phyloP scores from a whole-genome alignment of 1,140 invertebrate species.

The Anastatus disparis region DNA sequence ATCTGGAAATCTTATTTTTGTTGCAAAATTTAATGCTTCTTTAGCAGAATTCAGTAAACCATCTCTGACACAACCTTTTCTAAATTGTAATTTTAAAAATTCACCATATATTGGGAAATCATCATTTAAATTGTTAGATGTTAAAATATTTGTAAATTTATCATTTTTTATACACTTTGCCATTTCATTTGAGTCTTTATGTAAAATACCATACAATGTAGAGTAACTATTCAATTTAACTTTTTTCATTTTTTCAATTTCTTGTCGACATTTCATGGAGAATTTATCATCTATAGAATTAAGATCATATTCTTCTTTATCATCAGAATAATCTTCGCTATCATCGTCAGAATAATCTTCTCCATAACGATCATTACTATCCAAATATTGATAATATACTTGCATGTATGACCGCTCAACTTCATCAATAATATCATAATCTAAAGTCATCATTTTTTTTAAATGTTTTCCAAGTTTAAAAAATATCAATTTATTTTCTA shows the following conservation, averaged over 20 bases:
- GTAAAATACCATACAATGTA: not conserved
- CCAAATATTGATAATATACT: not conserved
- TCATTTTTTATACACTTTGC: not conserved
- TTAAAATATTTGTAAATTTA: conserved; percentile 16
- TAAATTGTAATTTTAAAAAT: not conserved
- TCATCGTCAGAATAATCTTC: too few relatives aligned
- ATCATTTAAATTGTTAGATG: not conserved
- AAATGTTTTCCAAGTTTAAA: not conserved
- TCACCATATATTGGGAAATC: not conserved
- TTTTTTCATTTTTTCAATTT: not conserved
- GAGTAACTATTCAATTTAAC: conserved; percentile 3
- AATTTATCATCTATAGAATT: not conserved
- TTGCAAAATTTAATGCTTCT: not conserved
- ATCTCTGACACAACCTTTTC: not conserved
- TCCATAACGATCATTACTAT: too few relatives aligned
- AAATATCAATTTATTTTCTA: not conserved
- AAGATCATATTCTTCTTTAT: too few relatives aligned
- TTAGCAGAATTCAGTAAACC: not conserved
- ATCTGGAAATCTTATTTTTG: not conserved
- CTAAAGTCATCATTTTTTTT: not conserved
- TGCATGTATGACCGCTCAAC: too few relatives aligned
- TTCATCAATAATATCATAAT: too few relatives aligned
- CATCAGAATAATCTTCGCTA: too few relatives aligned
- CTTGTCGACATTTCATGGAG: not conserved
- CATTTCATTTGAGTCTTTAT: not conserved